Conservation (phyloP, 2,888 invertebrate genomes). For the Mylabris sibirica region DNA sequence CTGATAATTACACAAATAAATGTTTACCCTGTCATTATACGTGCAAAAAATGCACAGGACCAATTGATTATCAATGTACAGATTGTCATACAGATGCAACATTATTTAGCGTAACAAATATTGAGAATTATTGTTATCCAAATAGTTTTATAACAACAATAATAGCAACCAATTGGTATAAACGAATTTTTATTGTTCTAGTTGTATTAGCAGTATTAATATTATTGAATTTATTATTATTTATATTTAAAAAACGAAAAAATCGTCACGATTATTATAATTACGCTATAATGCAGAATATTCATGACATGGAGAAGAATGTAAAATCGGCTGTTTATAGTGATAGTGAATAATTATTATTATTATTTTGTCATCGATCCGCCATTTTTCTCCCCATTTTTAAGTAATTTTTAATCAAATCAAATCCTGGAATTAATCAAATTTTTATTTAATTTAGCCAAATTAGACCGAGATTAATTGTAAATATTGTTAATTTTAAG, state of each 20-base stretch:
- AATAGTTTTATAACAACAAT: slow-evolving; percentile 40
- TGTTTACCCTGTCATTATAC: slow-evolving; percentile 78
- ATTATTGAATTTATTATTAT: slow-evolving; percentile 29
- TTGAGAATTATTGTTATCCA: slow-evolving; percentile 58
- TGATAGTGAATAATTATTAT: slow-evolving; percentile 30
- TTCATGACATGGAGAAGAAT: slow-evolving; percentile 50
- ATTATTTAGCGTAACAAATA: slow-evolving; percentile 60
- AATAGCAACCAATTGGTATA: slow-evolving; percentile 52
- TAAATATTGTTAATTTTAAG: neutral
- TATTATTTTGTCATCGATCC: slow-evolving; percentile 5
- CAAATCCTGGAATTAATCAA: neutral
- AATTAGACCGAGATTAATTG: neutral
- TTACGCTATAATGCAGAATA: slow-evolving; percentile 46
- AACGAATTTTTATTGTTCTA: slow-evolving; percentile 47
- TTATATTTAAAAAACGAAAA: slow-evolving; percentile 26
- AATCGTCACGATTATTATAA: slow-evolving; percentile 39
- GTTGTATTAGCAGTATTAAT: slow-evolving; percentile 42
- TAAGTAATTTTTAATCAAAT: neutral
- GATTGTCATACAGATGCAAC: slow-evolving; percentile 73
- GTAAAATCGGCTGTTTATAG: slow-evolving; percentile 53
- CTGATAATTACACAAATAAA: slow-evolving; percentile 45
- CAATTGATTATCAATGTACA: slow-evolving; percentile 73
- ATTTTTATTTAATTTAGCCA: neutral
- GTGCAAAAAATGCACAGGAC: slow-evolving; percentile 75
- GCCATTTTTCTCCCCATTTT: neutral